Evolutionary conservation across 2,113 vertebrate species (phyloP).

Genomic region (Emydocephalus ijimae): DNA sequence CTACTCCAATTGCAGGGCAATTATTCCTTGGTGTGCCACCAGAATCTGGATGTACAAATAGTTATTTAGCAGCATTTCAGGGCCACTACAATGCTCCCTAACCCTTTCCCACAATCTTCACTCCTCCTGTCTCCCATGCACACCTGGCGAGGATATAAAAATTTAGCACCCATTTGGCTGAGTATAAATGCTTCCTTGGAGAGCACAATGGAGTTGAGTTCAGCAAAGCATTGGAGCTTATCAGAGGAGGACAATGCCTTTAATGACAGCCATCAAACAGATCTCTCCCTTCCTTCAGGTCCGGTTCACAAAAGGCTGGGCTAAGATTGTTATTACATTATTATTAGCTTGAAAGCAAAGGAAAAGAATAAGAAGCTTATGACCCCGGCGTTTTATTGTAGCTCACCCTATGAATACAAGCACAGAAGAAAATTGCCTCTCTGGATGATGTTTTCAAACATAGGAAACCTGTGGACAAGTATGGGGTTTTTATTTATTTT

Average conservation of each 20-base stretch:
- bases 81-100: not conserved
- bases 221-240: not conserved
- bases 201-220: not conserved
- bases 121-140: not conserved
- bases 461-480: not conserved
- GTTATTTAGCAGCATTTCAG: not conserved
- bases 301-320: not conserved
- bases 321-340: constrained; percentile 3
- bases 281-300: not conserved
- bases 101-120: too few species aligned
- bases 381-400: not conserved
- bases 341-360: not conserved
- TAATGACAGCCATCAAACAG: constrained; percentile 14
- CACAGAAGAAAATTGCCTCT: not conserved
- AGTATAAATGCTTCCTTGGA: not conserved
- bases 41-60: not conserved
- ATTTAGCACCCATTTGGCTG: not conserved
- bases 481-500: not conserved
- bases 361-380: not conserved
- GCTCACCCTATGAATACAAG: not conserved
- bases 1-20: not conserved
- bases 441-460: not conserved
- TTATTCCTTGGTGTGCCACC: not conserved
- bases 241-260: constrained; percentile 8
- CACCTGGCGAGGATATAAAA: not conserved